These are phyloP conservation scores for Arnoldichthys spilopterus DNA, from an alignment of 2,797 vertebrate species.

Conservation along the genomic window DNA sequence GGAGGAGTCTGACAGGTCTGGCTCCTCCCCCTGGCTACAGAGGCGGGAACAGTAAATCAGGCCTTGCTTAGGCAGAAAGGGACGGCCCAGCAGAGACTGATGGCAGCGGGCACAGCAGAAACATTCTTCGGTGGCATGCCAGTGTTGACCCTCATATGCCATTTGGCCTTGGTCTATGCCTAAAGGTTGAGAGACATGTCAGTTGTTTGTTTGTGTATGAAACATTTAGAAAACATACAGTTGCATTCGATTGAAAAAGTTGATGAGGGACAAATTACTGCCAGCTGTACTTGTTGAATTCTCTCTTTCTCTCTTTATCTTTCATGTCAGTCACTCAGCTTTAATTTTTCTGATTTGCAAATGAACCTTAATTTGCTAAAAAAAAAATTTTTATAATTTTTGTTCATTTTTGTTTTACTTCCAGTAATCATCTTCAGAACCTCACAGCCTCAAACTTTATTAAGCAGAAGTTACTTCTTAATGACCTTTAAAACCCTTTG, in stretches of 20 bases:
- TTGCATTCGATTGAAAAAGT: background rate
- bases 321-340: background rate
- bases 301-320: background rate
- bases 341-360: background rate
- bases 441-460: background rate
- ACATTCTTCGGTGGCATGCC: conserved; percentile 96
- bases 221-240: background rate
- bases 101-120: conserved; percentile 97
- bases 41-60: conserved; percentile 98
- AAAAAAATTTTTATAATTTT: background rate
- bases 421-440: background rate
- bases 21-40: conserved; percentile 93
- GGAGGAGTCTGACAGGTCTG: conserved; percentile 93
- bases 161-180: conserved; percentile 99
- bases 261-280: background rate
- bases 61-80: conserved; percentile 96
- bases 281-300: background rate
- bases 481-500: background rate
- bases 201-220: background rate
- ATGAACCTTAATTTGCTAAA: background rate
- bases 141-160: conserved; percentile 97
- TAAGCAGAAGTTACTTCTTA: background rate
- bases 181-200: conserved; percentile 57
- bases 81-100: conserved; percentile 93
- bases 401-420: background rate